A percentile compares a stretch with the other conserved stretches of the same genome.
Conservation (phyloP, 2,113 vertebrate genomes). For the Thermophis baileyi region DNA sequence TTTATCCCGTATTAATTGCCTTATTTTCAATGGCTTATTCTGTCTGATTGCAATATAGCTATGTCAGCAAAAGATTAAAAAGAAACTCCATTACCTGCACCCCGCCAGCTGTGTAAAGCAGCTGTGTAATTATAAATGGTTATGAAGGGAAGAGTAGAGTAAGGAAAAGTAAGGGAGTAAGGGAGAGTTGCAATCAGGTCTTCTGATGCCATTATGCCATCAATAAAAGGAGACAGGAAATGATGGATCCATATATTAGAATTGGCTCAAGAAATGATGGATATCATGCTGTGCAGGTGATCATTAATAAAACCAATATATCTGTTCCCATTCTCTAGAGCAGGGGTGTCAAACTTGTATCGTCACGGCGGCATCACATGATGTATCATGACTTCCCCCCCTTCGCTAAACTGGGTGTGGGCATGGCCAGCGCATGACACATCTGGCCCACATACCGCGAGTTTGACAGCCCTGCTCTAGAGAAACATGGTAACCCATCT, state of each 20-base stretch:
- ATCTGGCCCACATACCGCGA: too few species aligned
- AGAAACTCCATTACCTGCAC: neutral
- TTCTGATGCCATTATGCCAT: neutral
- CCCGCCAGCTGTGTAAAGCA: neutral
- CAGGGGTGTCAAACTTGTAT: too few species aligned
- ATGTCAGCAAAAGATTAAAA: neutral
- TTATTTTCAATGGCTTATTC: neutral
- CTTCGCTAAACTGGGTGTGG: too few species aligned
- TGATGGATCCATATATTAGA: neutral
- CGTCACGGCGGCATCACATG: accelerated
- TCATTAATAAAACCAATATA: neutral
- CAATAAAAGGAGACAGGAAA: neutral
- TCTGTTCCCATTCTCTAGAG: neutral
- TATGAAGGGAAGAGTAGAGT: neutral
- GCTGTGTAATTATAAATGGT: neutral
- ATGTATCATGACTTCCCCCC: too few species aligned
- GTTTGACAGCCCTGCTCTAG: too few species aligned
- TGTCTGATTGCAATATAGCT: neutral
- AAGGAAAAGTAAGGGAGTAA: neutral
- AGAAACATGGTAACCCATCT: neutral
- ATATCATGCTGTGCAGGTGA: neutral
- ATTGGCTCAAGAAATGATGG: neutral
- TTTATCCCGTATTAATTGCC: neutral
- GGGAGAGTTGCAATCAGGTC: neutral
- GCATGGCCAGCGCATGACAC: too few species aligned